phyloP scores from a whole-genome alignment of 2,888 invertebrate genomes.

The Drosophila algonquin region DNA sequence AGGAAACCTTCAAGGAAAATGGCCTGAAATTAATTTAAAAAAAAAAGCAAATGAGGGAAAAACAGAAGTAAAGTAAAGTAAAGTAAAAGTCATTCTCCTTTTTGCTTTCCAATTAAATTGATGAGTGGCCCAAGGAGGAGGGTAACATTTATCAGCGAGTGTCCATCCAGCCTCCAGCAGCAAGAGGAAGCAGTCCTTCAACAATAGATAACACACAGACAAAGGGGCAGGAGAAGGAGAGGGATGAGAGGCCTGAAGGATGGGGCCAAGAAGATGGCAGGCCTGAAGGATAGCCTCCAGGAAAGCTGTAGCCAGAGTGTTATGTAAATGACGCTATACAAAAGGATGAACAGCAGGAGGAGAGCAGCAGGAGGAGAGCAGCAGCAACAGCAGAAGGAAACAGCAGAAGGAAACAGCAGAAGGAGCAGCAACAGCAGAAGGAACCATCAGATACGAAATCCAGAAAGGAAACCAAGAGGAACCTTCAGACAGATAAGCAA shows the following conservation, averaged over 20 bases:
- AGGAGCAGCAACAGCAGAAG: neutral
- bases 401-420: slow-evolving; percentile 9
- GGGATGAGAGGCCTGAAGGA: slow-evolving; percentile 19
- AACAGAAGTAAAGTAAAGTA: slow-evolving; percentile 43
- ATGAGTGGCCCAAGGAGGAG: slow-evolving; percentile 51
- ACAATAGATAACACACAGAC: slow-evolving; percentile 46
- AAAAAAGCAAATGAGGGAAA: slow-evolving; percentile 54
- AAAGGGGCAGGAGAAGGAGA: slow-evolving; percentile 4
- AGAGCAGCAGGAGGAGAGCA: neutral
- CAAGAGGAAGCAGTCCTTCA: slow-evolving; percentile 8
- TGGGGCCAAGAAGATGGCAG: neutral
- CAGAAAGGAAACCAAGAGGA: neutral
- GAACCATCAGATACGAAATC: neutral
- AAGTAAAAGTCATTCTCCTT: slow-evolving; percentile 21
- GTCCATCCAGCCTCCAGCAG: neutral
- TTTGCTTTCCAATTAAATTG: slow-evolving; percentile 67
- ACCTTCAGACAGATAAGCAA: slow-evolving; percentile 36
- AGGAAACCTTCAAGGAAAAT: slow-evolving; percentile 17
- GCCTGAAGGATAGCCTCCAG: slow-evolving; percentile 9
- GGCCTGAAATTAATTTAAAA: slow-evolving; percentile 69
- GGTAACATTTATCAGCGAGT: slow-evolving; percentile 68
- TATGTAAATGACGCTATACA: slow-evolving; percentile 54
- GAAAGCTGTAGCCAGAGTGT: slow-evolving; percentile 41
- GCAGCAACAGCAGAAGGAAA: neutral
- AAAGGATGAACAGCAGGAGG: slow-evolving; percentile 16